Percentiles rank a stretch among this genome's conserved stretches.
phyloP scores from a whole-genome alignment of 2,888 invertebrate species.

The Anodontia alba region DNA sequence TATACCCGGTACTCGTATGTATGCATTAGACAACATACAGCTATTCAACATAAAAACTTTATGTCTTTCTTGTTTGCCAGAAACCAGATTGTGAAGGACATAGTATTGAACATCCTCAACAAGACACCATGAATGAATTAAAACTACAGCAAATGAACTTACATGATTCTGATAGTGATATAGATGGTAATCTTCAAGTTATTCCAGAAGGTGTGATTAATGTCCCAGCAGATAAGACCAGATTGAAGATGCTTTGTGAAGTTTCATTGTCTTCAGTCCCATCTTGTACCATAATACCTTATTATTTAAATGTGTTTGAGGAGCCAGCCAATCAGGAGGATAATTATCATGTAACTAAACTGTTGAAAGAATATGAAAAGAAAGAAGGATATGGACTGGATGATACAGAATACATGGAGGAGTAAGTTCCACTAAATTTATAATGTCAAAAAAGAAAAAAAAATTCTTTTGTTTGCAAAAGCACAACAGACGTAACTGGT shows the following conservation, averaged over 20 bases:
- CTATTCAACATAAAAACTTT: too few species aligned
- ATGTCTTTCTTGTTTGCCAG: too few species aligned
- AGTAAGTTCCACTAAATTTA: conserved; percentile 2
- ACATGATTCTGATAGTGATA: conserved; percentile 31
- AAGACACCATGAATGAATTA: conserved; percentile 4
- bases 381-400: conserved; percentile 59
- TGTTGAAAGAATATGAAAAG: conserved; percentile 71
- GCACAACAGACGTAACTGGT: too few species aligned
- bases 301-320: conserved; percentile 76
- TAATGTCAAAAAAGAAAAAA: neutral
- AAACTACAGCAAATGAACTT: conserved; percentile 28
- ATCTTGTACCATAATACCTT: conserved; percentile 34
- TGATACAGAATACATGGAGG: conserved; percentile 8
- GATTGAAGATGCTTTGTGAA: neutral
- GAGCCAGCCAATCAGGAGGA: conserved; percentile 58
- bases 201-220: conserved; percentile 16
- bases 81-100: too few species aligned
- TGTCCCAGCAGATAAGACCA: conserved; percentile 1
- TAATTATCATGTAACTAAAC: conserved; percentile 65
- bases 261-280: neutral
- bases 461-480: too few species aligned
- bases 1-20: too few species aligned
- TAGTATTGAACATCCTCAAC: too few species aligned
- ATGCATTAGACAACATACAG: too few species aligned
- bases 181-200: conserved; percentile 19